These are phyloP conservation scores for Diadegma fenestrale DNA, from an alignment of 2,888 invertebrate species.

Conservation along the genomic window DNA sequence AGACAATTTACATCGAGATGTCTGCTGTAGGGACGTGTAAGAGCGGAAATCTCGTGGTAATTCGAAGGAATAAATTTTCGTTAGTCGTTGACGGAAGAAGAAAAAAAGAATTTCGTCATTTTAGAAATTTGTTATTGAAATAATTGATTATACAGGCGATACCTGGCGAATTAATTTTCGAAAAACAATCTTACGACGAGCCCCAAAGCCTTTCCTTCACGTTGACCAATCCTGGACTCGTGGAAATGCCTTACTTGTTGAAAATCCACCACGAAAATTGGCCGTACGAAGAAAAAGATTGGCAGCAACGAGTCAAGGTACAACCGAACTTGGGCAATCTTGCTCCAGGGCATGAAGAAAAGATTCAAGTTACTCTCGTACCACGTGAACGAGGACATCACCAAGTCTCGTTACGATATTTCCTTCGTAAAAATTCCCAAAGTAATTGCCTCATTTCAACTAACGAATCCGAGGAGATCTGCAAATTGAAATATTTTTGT, in stretches of 20 bases:
- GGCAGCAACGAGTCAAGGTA: constrained; percentile 73
- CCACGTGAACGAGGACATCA: constrained; percentile 79
- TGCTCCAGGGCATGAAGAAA: constrained; percentile 76
- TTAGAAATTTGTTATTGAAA: neutral
- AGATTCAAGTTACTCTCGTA: constrained; percentile 78
- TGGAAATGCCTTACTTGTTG: constrained; percentile 82
- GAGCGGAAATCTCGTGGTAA: constrained; percentile 68
- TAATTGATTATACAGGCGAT: constrained; percentile 78
- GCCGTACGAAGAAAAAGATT: constrained; percentile 65
- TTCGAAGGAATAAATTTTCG: neutral
- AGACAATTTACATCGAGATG: constrained; percentile 54
- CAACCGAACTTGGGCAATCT: constrained; percentile 75
- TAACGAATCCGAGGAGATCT: constrained; percentile 71
- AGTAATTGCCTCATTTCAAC: constrained; percentile 67
- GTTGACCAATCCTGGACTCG: constrained; percentile 84
- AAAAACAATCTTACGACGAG: constrained; percentile 76
- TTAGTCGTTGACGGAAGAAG: too few relatives aligned
- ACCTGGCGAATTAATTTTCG: constrained; percentile 82
- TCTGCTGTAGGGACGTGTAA: constrained; percentile 68
- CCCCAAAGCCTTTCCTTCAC: constrained; percentile 78
- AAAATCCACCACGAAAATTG: constrained; percentile 66
- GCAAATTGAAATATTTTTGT: constrained; percentile 78
- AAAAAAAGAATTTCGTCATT: neutral
- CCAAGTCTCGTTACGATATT: constrained; percentile 80
- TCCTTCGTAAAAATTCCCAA: constrained; percentile 74